A percentile compares a stretch with the other conserved stretches of the same genome.
Evolutionary conservation across 2,113 vertebrate genomes (phyloP).

Genomic region (Pollachius pollachius): DNA sequence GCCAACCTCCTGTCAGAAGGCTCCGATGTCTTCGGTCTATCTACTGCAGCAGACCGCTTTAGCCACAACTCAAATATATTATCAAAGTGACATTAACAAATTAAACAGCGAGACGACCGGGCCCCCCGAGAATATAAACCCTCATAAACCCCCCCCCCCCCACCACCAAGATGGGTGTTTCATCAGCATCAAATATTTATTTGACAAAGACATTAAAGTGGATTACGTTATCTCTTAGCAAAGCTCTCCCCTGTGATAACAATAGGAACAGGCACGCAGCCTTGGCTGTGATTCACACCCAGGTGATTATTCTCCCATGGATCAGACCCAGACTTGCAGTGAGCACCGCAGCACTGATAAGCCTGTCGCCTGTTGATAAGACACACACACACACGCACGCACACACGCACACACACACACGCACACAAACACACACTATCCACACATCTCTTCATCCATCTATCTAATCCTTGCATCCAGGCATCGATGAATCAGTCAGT

Average conservation of each 20-base stretch:
- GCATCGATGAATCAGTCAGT: too few species aligned
- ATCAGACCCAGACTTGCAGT: too few species aligned
- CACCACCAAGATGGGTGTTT: constrained; percentile 20
- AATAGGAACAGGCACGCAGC: constrained; percentile 20
- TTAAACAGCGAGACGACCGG: background rate
- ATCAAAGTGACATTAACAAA: constrained; percentile 22
- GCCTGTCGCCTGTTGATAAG: too few species aligned
- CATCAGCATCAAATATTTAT: constrained; percentile 54
- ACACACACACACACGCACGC: too few species aligned
- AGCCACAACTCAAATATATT: constrained; percentile 6
- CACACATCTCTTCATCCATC: too few species aligned
- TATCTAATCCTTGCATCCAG: too few species aligned
- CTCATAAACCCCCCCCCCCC: constrained; percentile 31
- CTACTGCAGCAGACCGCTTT: constrained; percentile 25
- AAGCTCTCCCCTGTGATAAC: constrained; percentile 41
- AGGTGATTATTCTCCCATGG: too few species aligned
- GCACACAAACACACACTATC: too few species aligned
- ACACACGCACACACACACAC: too few species aligned
- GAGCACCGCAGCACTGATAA: too few species aligned
- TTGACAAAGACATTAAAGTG: constrained; percentile 32
- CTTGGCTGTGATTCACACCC: constrained; percentile 33
- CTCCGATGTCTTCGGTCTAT: background rate
- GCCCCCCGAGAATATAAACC: constrained; percentile 16
- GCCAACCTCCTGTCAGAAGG: constrained; percentile 30
- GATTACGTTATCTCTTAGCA: constrained; percentile 17